Percentiles rank a stretch among this genome's conserved stretches.
Conservation (phyloP, 2,797 vertebrate genomes). For the Rachycentron canadum region DNA sequence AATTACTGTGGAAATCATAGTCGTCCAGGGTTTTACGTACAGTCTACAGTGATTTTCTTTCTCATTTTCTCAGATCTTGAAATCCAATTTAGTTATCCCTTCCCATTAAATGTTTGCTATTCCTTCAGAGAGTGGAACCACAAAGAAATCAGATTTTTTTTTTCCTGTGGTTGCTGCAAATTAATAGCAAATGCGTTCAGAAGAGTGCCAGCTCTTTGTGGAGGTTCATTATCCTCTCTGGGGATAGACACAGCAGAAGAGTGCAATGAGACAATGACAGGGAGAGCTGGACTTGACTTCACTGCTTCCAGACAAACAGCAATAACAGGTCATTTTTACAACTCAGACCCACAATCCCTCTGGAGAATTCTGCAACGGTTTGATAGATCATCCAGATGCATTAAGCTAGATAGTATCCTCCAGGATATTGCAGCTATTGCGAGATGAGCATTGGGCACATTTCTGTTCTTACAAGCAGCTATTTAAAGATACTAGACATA, state of each 20-base stretch:
- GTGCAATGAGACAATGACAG: neutral
- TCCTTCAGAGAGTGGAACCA: neutral
- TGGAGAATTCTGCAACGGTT: slow-evolving; percentile 32
- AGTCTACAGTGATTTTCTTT: neutral
- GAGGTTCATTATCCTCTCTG: slow-evolving; percentile 9
- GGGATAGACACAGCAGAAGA: neutral
- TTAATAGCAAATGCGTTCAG: neutral
- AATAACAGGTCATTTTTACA: slow-evolving; percentile 50
- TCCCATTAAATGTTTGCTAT: slow-evolving; percentile 5
- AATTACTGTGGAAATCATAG: slow-evolving; percentile 8
- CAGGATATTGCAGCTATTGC: neutral
- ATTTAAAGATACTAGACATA: slow-evolving; percentile 3
- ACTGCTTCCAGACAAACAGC: slow-evolving; percentile 38
- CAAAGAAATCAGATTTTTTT: neutral
- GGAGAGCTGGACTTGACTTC: slow-evolving; percentile 29
- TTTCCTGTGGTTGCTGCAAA: neutral
- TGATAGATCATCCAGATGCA: slow-evolving; percentile 13
- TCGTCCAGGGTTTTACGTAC: neutral
- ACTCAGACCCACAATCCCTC: slow-evolving; percentile 37
- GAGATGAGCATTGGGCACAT: neutral
- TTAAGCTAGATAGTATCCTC: slow-evolving; percentile 20
- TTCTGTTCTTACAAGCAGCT: slow-evolving; percentile 17
- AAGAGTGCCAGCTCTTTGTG: neutral
- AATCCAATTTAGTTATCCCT: neutral
- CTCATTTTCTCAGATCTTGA: neutral